Percentiles rank a stretch among this genome's conserved stretches.
Evolutionary conservation across 2,113 vertebrate species (phyloP).

Genomic region (Elephantulus edwardii): DNA sequence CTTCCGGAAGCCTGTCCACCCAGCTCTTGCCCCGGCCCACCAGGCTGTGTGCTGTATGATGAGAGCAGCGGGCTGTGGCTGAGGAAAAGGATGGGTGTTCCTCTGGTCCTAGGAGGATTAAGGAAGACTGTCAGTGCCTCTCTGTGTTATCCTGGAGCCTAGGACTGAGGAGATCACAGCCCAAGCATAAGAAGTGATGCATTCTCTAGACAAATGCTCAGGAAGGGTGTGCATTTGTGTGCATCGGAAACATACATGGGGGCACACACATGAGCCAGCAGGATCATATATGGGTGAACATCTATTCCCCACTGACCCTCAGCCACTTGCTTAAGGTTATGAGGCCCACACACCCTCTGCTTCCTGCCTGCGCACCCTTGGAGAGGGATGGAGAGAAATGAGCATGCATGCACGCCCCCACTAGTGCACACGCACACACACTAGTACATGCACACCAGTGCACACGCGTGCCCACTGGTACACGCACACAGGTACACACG

Average conservation of each 20-base stretch:
- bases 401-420: rapidly evolving
- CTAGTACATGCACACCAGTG: no score
- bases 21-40: neutral
- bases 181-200: neutral
- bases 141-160: neutral
- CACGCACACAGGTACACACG: no score
- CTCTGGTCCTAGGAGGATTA: neutral
- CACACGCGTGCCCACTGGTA: neutral
- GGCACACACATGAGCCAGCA: neutral
- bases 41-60: rapidly evolving
- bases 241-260: no score
- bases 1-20: neutral
- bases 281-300: neutral
- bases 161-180: no score
- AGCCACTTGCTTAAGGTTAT: neutral
- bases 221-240: neutral
- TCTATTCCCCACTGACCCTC: neutral
- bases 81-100: neutral
- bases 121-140: neutral
- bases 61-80: neutral
- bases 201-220: neutral
- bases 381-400: neutral
- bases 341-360: neutral
- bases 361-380: neutral
- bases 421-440: neutral